Base-by-base conservation (phyloP, 2,797 vertebrate species). In the Hyperoplus lanceolatus region DNA sequence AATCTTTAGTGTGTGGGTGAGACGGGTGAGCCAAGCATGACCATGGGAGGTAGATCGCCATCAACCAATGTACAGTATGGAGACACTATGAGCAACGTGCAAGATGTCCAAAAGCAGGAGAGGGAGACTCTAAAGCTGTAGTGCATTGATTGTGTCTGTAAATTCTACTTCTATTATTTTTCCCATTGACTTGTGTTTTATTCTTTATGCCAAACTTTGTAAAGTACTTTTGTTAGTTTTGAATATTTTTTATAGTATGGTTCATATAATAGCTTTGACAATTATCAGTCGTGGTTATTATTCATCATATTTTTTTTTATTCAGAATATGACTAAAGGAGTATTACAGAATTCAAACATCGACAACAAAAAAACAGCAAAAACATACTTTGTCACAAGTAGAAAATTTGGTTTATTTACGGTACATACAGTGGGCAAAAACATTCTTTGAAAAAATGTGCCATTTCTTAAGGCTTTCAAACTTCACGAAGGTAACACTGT, bases 391-490 rank as follows among this genome's bases (percentile, higher is more conserved):
- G 55, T 80, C 58, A 89, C 89, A 89, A 84, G 85, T 91, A 95
- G 79, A 94, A 94, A 93, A 91, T 85, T 77, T 89, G 81, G 74
- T 92, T 80, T 91, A 91, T 92, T 93, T 86, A 83, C 51, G 62
- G 61, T 87, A 89, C 84, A 90, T 88, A 90, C 86, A 87, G 74
- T 76, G 81, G 88, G 87, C 84, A 90, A 87, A 82, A 93, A 91
- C 87, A 88, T 94, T 92, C 81, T 68, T 89, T 89, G 72, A 80
- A 89, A 90, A 90, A 91, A 89, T 71, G 83, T 90, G 92, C 87
- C 92, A 82, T 80, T 84, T 87, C 90, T 92, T 92, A 91, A 93
- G 91, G 91, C 90, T 85, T 86, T 87, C 75, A 83, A 80, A 88
- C 77, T 87, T 89, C 66, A 87, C 89, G 79, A 89, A 75, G 78